A percentile compares a stretch with the other conserved stretches of the same genome.
phyloP scores from a whole-genome alignment of 2,797 vertebrate genomes.

The Urophycis tenuis region DNA sequence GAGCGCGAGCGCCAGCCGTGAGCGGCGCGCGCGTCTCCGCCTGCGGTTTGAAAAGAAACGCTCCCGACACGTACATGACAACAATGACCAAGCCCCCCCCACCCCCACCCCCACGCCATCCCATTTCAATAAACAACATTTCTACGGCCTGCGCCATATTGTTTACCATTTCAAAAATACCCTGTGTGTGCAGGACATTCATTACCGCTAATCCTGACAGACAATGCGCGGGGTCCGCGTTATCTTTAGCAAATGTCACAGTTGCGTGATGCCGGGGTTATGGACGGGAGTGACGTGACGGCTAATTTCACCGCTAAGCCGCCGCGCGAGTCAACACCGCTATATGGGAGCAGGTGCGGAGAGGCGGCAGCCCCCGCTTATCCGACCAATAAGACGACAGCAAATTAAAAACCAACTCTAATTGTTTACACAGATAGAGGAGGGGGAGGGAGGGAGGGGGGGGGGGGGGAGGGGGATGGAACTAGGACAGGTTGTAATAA shows the following conservation, averaged over 20 bases:
- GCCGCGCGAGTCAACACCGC: slow-evolving; percentile 21
- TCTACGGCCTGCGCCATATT: background rate
- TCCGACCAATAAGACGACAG: slow-evolving; percentile 26
- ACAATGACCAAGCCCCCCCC: background rate
- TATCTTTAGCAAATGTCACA: slow-evolving; percentile 16
- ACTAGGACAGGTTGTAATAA: slow-evolving; percentile 41
- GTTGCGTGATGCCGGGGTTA: background rate
- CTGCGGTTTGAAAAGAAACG: background rate
- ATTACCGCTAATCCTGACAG: slow-evolving; percentile 32
- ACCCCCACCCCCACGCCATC: background rate
- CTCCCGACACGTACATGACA: background rate
- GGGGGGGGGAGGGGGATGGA: slow-evolving; percentile 14
- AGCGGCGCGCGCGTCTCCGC: no score
- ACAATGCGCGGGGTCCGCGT: slow-evolving; percentile 16
- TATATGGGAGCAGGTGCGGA: slow-evolving; percentile 36
- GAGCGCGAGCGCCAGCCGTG: no score
- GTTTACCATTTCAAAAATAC: slow-evolving; percentile 24
- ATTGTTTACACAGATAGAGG: slow-evolving; percentile 51
- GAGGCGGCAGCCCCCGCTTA: slow-evolving; percentile 23
- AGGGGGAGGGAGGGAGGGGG: no score
- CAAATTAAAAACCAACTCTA: slow-evolving; percentile 25
- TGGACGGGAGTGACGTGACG: background rate
- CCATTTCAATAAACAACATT: background rate
- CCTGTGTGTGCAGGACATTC: slow-evolving; percentile 24
- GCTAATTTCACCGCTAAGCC: slow-evolving; percentile 19